Percentiles rank a stretch among this genome's conserved stretches.
Evolutionary conservation across 30 jellyfish, hydroid and myxozoan genomes (phyloP).

Genomic region (Euphysa ruthae): DNA sequence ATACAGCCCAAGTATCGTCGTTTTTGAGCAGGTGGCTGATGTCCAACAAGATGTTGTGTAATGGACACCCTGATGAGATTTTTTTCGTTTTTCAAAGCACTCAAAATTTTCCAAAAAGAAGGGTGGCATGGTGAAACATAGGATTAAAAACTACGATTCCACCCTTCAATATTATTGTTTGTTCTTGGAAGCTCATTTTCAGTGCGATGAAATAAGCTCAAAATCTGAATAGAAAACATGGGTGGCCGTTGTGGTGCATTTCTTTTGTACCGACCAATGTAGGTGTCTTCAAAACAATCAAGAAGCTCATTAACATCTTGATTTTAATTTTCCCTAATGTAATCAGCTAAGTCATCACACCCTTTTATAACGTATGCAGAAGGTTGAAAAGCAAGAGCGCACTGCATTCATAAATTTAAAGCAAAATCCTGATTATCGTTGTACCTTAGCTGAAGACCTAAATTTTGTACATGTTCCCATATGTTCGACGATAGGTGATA

Average conservation of each 20-base stretch:
- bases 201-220: neutral
- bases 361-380: neutral
- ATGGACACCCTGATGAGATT: no score
- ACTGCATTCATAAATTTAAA: neutral
- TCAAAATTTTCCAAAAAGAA: neutral
- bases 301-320: neutral
- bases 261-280: neutral
- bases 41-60: no score
- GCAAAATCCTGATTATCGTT: neutral
- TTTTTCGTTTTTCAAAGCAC: no score
- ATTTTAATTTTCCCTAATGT: neutral
- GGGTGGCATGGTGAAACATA: neutral
- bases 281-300: neutral
- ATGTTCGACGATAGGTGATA: neutral
- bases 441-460: conserved; percentile 1
- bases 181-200: neutral
- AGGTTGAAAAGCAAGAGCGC: neutral
- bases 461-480: neutral
- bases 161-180: neutral
- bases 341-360: neutral
- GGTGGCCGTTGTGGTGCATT: neutral
- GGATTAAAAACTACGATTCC: neutral
- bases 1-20: no score
- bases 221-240: neutral
- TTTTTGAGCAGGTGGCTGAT: no score